phyloP scores from a whole-genome alignment of 2,797 vertebrate species.

The Dermochelys coriacea region DNA sequence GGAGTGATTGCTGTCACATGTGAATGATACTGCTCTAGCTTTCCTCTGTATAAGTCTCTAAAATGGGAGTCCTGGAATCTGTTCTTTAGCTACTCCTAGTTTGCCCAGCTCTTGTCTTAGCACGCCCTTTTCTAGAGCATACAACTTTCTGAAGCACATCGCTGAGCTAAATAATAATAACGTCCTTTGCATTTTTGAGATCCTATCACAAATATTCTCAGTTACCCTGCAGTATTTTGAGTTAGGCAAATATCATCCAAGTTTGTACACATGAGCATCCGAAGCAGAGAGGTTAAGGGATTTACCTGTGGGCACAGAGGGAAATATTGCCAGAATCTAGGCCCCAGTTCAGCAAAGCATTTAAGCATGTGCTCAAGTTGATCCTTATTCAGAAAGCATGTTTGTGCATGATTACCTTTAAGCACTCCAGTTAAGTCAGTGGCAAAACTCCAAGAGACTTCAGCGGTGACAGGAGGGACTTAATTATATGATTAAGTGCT shows the following conservation, averaged over 20 bases:
- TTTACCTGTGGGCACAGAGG: neutral
- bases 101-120: constrained; percentile 48
- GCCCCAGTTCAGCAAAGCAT: neutral
- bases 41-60: constrained; percentile 47
- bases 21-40: constrained; percentile 70
- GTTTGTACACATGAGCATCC: neutral
- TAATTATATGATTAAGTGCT: neutral
- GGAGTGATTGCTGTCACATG: constrained; percentile 76
- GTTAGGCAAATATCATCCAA: neutral
- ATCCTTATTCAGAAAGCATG: neutral
- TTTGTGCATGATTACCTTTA: fast-evolving
- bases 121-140: constrained; percentile 23
- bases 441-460: neutral
- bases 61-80: constrained; percentile 72
- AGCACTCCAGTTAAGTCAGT: neutral
- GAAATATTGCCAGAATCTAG: neutral
- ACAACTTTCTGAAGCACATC: constrained; percentile 23
- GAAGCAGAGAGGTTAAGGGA: neutral
- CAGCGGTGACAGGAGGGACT: neutral
- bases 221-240: neutral
- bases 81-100: neutral
- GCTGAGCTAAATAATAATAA: constrained; percentile 28
- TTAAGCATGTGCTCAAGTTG: neutral
- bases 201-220: neutral
- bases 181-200: neutral